Conservation (phyloP, 2,113 vertebrate species). For the Trichomycterus rosablanca region DNA sequence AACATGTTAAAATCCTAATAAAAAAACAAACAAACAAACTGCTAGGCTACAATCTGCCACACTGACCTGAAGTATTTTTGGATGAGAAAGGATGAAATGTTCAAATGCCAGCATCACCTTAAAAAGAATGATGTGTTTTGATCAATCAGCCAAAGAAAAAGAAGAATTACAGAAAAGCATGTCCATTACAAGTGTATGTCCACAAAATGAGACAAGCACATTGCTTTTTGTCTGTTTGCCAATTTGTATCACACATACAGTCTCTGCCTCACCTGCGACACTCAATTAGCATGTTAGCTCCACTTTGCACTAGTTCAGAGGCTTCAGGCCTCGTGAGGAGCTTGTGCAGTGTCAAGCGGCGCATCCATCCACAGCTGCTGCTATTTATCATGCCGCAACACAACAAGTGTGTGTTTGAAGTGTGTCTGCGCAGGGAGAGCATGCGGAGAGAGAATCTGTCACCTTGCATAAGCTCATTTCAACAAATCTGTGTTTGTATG, state of each 20-base stretch:
- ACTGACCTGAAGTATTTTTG: no score
- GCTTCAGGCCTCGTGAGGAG: constrained; percentile 32
- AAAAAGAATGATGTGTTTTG: no score
- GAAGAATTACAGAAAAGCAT: constrained; percentile 1
- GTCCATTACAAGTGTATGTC: neutral
- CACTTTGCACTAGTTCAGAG: constrained; percentile 28
- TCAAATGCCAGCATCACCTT: no score
- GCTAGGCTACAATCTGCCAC: no score
- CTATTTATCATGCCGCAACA: constrained; percentile 39
- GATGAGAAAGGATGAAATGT: no score
- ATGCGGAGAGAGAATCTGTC: constrained; percentile 29
- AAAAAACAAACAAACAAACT: no score
- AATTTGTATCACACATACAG: constrained; percentile 22
- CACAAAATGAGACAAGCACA: neutral
- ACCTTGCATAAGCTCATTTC: constrained; percentile 34
- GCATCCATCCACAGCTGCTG: constrained; percentile 16
- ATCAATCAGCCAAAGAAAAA: no score
- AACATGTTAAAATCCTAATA: no score
- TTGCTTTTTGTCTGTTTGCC: neutral
- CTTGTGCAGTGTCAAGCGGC: constrained; percentile 5
- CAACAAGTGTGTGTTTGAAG: constrained; percentile 44
- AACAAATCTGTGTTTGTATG: constrained; percentile 5
- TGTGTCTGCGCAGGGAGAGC: constrained; percentile 22
- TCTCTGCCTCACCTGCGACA: constrained; percentile 17
- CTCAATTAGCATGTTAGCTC: constrained; percentile 40